phyloP scores from a whole-genome alignment of 2,797 vertebrate genomes.

The Geotrypetes seraphini region DNA sequence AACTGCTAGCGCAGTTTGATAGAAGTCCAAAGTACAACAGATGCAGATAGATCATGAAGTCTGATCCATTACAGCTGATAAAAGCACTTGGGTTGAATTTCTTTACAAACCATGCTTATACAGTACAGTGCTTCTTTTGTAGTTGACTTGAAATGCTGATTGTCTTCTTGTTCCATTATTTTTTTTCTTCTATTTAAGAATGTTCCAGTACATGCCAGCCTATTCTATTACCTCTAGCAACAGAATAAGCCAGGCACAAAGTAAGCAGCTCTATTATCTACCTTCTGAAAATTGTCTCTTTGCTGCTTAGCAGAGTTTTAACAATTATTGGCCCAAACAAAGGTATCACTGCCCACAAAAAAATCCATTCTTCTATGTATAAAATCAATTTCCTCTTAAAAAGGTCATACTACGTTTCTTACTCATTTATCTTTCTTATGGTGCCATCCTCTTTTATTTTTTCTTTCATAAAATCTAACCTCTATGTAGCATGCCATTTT shows the following conservation, averaged over 20 bases:
- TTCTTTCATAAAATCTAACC: too few species aligned
- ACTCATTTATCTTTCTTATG: too few species aligned
- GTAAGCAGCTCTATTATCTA: slow-evolving; percentile 39
- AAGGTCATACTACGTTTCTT: background rate
- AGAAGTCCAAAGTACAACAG: background rate
- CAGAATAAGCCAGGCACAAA: slow-evolving; percentile 21
- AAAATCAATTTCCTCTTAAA: background rate
- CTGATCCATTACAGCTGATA: too few species aligned
- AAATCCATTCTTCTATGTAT: background rate
- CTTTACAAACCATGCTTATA: slow-evolving; percentile 21
- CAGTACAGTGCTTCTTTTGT: slow-evolving; percentile 47
- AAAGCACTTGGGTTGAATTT: too few species aligned
- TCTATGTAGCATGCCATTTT: too few species aligned
- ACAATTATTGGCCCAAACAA: background rate
- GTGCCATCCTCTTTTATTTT: too few species aligned
- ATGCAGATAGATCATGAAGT: too few species aligned
- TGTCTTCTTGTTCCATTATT: slow-evolving; percentile 41
- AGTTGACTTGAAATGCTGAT: slow-evolving; percentile 29
- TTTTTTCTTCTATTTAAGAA: slow-evolving; percentile 57
- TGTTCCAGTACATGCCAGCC: slow-evolving; percentile 49
- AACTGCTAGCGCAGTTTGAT: too few species aligned
- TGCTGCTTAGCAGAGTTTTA: slow-evolving; percentile 8
- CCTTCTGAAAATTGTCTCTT: slow-evolving; percentile 26
- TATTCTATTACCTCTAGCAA: slow-evolving; percentile 43
- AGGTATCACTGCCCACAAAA: background rate